Evolutionary conservation across 2,888 invertebrate species (phyloP).

Genomic region (Drosophila lutescens): DNA sequence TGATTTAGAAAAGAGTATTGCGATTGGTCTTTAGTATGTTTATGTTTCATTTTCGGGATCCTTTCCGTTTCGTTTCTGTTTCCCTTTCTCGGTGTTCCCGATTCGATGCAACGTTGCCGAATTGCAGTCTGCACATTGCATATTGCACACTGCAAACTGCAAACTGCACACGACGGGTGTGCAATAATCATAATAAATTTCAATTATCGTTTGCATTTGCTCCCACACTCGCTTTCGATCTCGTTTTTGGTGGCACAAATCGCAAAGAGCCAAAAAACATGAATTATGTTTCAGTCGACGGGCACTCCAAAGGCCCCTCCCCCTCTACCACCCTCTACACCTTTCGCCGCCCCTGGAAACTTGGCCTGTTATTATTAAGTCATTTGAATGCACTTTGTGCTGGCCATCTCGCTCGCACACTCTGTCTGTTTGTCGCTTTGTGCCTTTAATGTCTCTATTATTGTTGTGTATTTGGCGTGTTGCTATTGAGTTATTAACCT

Average conservation of each 20-base stretch:
- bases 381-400: slow-evolving; percentile 75
- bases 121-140: slow-evolving; percentile 51
- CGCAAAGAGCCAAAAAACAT: slow-evolving; percentile 38
- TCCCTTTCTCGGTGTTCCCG: slow-evolving; percentile 6
- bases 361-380: slow-evolving; percentile 73
- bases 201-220: slow-evolving; percentile 81
- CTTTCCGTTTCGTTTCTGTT: background rate
- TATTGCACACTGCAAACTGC: slow-evolving; percentile 48
- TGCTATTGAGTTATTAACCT: slow-evolving; percentile 76
- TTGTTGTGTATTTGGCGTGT: slow-evolving; percentile 71
- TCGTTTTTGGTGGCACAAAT: slow-evolving; percentile 1
- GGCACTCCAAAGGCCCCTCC: slow-evolving; percentile 7
- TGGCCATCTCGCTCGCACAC: slow-evolving; percentile 42
- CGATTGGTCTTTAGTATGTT: no score
- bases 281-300: slow-evolving; percentile 57
- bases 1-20: no score
- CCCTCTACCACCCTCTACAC: background rate
- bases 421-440: slow-evolving; percentile 52
- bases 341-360: background rate
- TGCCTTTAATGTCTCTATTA: slow-evolving; percentile 77
- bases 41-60: background rate
- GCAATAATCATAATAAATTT: slow-evolving; percentile 84
- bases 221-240: slow-evolving; percentile 12
- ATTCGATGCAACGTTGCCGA: slow-evolving; percentile 66
- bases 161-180: slow-evolving; percentile 56